A percentile compares a stretch with the other conserved stretches of the same genome.
Conservation (phyloP, 2,797 vertebrate species). For the Micromesistius poutassou region DNA sequence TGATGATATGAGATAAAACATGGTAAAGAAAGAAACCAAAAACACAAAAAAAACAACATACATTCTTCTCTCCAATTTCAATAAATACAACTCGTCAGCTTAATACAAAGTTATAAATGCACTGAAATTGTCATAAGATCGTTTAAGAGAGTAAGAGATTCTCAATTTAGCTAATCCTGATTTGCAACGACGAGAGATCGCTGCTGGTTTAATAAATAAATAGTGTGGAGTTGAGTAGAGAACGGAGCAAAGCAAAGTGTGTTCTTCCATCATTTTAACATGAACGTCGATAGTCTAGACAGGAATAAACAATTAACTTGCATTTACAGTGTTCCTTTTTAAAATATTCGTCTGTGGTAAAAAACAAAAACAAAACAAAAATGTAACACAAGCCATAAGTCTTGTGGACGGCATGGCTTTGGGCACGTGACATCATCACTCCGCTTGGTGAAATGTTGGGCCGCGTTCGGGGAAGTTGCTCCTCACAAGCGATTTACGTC, state of each 20-base stretch:
- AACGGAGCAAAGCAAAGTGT: not conserved
- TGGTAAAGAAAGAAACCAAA: slow-evolving; percentile 25
- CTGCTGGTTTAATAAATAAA: slow-evolving; percentile 61
- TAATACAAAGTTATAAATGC: slow-evolving; percentile 21
- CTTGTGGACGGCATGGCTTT: slow-evolving; percentile 35
- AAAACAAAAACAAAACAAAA: slow-evolving; percentile 6
- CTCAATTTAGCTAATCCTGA: slow-evolving; percentile 4
- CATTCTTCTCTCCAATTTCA: slow-evolving; percentile 49
- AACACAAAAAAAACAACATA: slow-evolving; percentile 37
- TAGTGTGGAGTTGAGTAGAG: not conserved
- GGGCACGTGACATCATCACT: slow-evolving; percentile 56
- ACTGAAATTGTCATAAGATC: not conserved
- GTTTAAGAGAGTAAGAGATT: slow-evolving; percentile 20
- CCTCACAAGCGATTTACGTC: slow-evolving; percentile 63
- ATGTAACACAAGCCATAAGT: slow-evolving; percentile 21
- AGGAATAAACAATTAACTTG: slow-evolving; percentile 24
- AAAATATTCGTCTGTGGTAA: not conserved
- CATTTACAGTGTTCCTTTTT: slow-evolving; percentile 13
- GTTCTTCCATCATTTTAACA: slow-evolving; percentile 26
- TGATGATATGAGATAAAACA: not conserved
- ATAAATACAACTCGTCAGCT: slow-evolving; percentile 68
- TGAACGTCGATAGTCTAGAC: slow-evolving; percentile 23
- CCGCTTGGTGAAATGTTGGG: slow-evolving; percentile 57
- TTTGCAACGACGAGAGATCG: slow-evolving; percentile 25
- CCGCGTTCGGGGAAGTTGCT: slow-evolving; percentile 51